Evolutionary conservation across 2,888 invertebrate species (phyloP).

Genomic region (Neoascia interrupta): DNA sequence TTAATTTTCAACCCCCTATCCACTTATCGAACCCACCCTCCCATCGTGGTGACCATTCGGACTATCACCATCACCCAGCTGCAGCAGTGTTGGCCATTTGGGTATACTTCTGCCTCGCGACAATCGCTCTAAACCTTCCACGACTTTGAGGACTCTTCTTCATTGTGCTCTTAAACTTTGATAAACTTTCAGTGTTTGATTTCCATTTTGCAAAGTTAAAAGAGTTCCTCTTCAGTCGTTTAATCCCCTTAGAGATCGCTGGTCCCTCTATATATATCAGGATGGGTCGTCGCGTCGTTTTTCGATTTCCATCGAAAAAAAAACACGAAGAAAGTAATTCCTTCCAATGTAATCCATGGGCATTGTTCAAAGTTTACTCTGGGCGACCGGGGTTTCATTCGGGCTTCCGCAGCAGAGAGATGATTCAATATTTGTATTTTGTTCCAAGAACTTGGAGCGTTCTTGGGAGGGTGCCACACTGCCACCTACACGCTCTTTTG

Average conservation of each 20-base stretch:
- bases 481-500: background rate
- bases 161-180: background rate
- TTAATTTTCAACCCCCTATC: too few relatives aligned
- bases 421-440: slow-evolving; percentile 18
- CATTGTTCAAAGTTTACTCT: slow-evolving; percentile 2
- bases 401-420: too few relatives aligned
- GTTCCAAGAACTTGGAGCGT: slow-evolving; percentile 8
- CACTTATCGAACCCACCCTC: too few relatives aligned
- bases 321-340: background rate
- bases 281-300: background rate
- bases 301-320: background rate
- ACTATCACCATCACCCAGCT: too few relatives aligned
- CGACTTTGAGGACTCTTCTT: background rate
- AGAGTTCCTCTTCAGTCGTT: background rate
- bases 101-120: too few relatives aligned
- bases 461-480: too few relatives aligned
- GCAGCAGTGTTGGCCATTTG: too few relatives aligned
- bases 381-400: background rate
- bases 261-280: too few relatives aligned
- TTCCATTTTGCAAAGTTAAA: background rate
- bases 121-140: background rate
- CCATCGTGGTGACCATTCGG: too few relatives aligned
- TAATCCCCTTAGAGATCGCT: slow-evolving; percentile 21
- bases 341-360: slow-evolving; percentile 3
- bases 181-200: slow-evolving; percentile 10